A percentile compares a stretch with the other conserved stretches of the same genome.
These are phyloP conservation scores for Chydorus sphaericus DNA, from an alignment of 2,888 invertebrate species.

Conservation along the genomic window DNA sequence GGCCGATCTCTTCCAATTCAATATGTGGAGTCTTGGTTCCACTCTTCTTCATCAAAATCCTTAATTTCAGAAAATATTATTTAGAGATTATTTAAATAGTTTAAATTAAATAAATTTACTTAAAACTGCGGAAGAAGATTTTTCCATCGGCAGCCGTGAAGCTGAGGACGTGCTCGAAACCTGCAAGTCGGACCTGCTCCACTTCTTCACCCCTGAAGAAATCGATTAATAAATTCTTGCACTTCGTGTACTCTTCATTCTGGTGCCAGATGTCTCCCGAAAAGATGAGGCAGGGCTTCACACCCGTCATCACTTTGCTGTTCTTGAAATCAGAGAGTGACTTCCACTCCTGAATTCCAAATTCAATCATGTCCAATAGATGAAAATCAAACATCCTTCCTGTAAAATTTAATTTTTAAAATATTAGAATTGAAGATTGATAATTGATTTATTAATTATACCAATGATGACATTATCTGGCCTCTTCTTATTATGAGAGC, in stretches of 20 bases:
- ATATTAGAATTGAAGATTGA: background rate
- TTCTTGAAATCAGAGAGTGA: slow-evolving; percentile 62
- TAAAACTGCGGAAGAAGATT: slow-evolving; percentile 58
- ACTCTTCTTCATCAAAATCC: slow-evolving; percentile 76
- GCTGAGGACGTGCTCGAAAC: slow-evolving; percentile 82
- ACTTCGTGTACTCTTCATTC: slow-evolving; percentile 53
- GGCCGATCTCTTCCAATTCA: slow-evolving; percentile 88
- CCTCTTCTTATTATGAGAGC: slow-evolving; percentile 84
- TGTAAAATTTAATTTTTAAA: slow-evolving; percentile 24
- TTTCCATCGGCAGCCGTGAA: slow-evolving; percentile 71
- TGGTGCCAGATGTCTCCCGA: slow-evolving; percentile 82
- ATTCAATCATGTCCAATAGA: slow-evolving; percentile 89
- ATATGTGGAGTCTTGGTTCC: slow-evolving; percentile 74
- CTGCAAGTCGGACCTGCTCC: slow-evolving; percentile 70
- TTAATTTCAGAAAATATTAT: slow-evolving; percentile 28
- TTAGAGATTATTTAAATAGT: background rate
- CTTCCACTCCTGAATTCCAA: slow-evolving; percentile 71
- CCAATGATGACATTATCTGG: slow-evolving; percentile 84
- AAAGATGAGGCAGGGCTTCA: slow-evolving; percentile 82
- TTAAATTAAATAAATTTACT: slow-evolving; percentile 27
- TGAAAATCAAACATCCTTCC: slow-evolving; percentile 72
- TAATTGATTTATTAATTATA: slow-evolving; percentile 20
- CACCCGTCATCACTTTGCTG: slow-evolving; percentile 59
- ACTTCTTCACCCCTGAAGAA: slow-evolving; percentile 77
- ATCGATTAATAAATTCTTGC: slow-evolving; percentile 80